A percentile compares a stretch with the other conserved stretches of the same genome.
Evolutionary conservation across 2,797 vertebrate species (phyloP).

Genomic region (Meda fulgida): DNA sequence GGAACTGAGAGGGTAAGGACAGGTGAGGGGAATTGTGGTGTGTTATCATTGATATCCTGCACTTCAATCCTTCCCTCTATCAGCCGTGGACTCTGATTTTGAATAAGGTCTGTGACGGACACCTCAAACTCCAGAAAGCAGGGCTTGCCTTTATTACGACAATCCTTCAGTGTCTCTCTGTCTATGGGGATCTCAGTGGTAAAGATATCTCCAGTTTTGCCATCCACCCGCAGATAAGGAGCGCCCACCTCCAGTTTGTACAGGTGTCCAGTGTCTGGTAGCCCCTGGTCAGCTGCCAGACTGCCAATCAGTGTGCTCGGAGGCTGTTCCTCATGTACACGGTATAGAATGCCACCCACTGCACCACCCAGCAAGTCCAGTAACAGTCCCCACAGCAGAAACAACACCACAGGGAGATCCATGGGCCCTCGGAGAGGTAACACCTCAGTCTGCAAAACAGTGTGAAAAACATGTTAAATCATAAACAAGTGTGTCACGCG

Average conservation of each 20-base stretch:
- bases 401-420: constrained; percentile 71
- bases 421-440: constrained; percentile 74
- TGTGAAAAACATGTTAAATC: constrained; percentile 41
- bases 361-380: constrained; percentile 68
- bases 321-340: constrained; percentile 93
- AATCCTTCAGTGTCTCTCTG: constrained; percentile 91
- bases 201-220: constrained; percentile 97
- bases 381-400: constrained; percentile 75
- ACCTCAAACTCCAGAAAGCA: constrained; percentile 98
- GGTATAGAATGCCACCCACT: constrained; percentile 83
- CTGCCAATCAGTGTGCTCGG: constrained; percentile 96
- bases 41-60: constrained; percentile 98
- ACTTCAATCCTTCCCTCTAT: constrained; percentile 97
- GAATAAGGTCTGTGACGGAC: constrained; percentile 93
- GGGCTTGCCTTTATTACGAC: constrained; percentile 87
- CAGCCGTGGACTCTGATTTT: constrained; percentile 89
- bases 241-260: constrained; percentile 96
- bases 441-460: constrained; percentile 72
- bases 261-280: constrained; percentile 93
- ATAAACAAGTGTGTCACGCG: constrained; percentile 17
- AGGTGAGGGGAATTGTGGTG: constrained; percentile 93
- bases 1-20: constrained; percentile 95
- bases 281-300: constrained; percentile 92
- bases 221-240: constrained; percentile 94
- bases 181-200: constrained; percentile 97